Evolutionary conservation across 2,113 vertebrate species (phyloP).

Genomic region (Mirounga angustirostris): DNA sequence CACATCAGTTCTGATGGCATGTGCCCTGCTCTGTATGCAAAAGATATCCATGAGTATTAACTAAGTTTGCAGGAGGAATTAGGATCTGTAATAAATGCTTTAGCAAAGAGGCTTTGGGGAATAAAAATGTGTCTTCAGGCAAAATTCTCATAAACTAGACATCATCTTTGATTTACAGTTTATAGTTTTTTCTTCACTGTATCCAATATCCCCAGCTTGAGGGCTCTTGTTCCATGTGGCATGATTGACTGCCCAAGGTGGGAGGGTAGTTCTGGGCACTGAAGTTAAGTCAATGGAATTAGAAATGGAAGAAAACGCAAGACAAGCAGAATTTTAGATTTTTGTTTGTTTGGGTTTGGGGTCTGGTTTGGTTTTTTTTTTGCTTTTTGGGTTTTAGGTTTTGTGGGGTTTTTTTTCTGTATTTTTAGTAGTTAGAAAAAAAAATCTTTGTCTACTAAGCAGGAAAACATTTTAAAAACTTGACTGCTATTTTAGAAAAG

Average conservation of each 20-base stretch:
- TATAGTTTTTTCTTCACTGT: conserved; percentile 86
- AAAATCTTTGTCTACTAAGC: not conserved
- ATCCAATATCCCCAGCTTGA: conserved; percentile 84
- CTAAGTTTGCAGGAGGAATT: conserved; percentile 90
- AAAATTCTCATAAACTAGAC: conserved; percentile 88
- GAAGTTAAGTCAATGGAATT: conserved; percentile 81
- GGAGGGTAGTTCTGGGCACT: conserved; percentile 68
- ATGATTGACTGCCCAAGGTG: conserved; percentile 81
- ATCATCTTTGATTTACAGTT: conserved; percentile 90
- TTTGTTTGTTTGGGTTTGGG: not conserved
- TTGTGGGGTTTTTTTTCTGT: not conserved
- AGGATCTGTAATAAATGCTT: conserved; percentile 89
- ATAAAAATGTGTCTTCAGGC: conserved; percentile 88
- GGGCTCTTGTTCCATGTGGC: conserved; percentile 78
- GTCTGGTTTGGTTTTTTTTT: not conserved
- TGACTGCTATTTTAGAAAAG: accelerated
- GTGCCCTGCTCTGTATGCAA: conserved; percentile 87
- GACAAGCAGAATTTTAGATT: conserved; percentile 37
- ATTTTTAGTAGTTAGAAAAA: not conserved
- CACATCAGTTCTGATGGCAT: conserved; percentile 74
- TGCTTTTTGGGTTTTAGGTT: not conserved
- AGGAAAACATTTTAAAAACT: not conserved
- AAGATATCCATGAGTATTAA: conserved; percentile 89
- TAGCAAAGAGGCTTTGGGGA: conserved; percentile 88
- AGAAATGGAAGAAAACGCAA: conserved; percentile 70